Percentiles rank a stretch among this genome's conserved stretches.
Evolutionary conservation across 2,113 vertebrate genomes (phyloP).

Genomic region (Microtus montanus): DNA sequence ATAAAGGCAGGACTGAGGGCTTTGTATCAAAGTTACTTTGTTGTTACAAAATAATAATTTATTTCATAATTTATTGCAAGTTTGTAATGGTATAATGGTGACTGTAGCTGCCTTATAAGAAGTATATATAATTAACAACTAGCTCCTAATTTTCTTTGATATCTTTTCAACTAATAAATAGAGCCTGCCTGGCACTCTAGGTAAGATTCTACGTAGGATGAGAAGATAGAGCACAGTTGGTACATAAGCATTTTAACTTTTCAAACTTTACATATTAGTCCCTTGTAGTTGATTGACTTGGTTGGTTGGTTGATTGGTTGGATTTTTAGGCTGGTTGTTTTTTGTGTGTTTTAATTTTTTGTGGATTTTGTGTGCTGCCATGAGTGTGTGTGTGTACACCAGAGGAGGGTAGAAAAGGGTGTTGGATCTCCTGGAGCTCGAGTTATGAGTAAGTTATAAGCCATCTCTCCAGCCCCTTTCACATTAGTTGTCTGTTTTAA

Average conservation of each 20-base stretch:
- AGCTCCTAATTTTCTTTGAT: constrained; percentile 1
- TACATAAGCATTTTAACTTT: not conserved
- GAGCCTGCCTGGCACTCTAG: not conserved
- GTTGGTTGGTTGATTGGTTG: not conserved
- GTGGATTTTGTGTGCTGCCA: not conserved
- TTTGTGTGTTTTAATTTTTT: not conserved
- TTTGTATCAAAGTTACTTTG: constrained; percentile 30
- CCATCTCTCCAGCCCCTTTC: not conserved
- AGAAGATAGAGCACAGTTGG: not conserved
- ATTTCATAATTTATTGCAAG: not conserved
- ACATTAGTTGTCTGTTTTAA: not conserved
- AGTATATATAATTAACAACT: no score
- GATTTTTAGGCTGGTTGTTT: not conserved
- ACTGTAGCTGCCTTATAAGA: not conserved
- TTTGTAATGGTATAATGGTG: not conserved
- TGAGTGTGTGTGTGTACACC: not conserved
- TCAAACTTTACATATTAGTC: not conserved
- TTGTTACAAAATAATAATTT: not conserved
- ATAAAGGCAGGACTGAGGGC: constrained; percentile 35
- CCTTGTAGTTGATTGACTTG: no score
- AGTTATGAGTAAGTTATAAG: not conserved
- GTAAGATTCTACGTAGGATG: not conserved
- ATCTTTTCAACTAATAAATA: not conserved
- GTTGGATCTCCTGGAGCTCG: not conserved
- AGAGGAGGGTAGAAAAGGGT: not conserved